Evolutionary conservation across 2,113 vertebrate genomes (phyloP), one percentile per base, ranked within the genome.

Genomic region (Cebidichthys violaceus): DNA sequence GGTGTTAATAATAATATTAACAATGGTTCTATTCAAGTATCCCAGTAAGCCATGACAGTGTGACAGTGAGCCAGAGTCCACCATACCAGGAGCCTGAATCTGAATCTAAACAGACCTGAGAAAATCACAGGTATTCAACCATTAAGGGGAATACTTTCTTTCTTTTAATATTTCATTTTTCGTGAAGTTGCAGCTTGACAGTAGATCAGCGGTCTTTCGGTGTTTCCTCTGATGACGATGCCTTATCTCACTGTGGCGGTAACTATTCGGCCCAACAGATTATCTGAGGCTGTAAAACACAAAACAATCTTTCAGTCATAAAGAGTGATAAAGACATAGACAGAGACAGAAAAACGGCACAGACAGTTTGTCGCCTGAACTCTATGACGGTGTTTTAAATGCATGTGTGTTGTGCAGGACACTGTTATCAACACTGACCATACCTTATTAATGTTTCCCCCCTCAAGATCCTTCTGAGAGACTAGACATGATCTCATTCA

Each of bases 361-460:
- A 84, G 87, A 78, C 67, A 35, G 43, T 70, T 55, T 70, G 80
- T 59, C 47, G 13, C 59, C 83, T 79, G 18, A 59, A 68, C 35
- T 57, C 29, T 79, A 45, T 70, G 59, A 27, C 31, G 0, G 24
- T 57, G 27, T 60, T 33, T 77, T 74, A 73, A 74, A 45, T 45
- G 54, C 79, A 55, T 50, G 68, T 72, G 41, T 82, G 61, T 72
- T 75, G 54, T 67, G 62, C 65, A 50, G 76, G 14, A 82, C 72
- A 79, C 70, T 75, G 84, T 89, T 80, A 93, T 93, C 86, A 86
- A 2, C 76, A 31, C 33, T 81, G 35, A 89, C 84, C 84, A 84
- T 77, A 86, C 57, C 79, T 88, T 79, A 87, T 88, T 87, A 86
- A 68, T 41, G 62, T 18, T 1, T 22, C 29, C 29, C 15, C 20